phyloP scores from a whole-genome alignment of 2,888 invertebrate genomes.

The Chloromyia formosa region DNA sequence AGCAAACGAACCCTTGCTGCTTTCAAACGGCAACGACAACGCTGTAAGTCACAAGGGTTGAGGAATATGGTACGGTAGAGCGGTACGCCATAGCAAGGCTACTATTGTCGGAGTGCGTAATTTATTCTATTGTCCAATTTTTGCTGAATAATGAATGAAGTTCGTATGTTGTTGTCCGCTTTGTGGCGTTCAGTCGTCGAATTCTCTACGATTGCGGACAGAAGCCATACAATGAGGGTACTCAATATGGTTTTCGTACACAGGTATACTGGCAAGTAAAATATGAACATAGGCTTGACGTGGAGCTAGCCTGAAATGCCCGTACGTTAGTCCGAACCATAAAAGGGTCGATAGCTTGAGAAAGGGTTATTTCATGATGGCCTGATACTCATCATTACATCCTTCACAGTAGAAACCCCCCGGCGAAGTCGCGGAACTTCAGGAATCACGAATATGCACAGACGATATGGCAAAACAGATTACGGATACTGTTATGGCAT shows the following conservation, averaged over 20 bases:
- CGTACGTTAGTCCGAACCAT: slow-evolving; percentile 1
- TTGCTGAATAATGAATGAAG: slow-evolving; percentile 48
- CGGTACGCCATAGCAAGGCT: no score
- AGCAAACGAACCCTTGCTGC: not conserved
- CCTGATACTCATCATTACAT: not conserved
- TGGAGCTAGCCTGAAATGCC: not conserved
- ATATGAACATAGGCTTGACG: not conserved
- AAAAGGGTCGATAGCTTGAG: not conserved
- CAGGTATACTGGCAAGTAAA: no score
- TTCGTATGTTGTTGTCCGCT: slow-evolving; percentile 35
- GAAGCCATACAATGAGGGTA: slow-evolving; percentile 37
- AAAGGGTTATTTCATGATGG: slow-evolving; percentile 3
- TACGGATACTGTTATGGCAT: slow-evolving; percentile 26
- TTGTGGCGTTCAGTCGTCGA: slow-evolving; percentile 24
- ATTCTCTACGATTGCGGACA: slow-evolving; percentile 33
- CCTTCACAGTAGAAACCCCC: not conserved
- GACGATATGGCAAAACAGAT: slow-evolving; percentile 11
- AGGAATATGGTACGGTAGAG: slow-evolving; percentile 1
- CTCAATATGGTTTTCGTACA: slow-evolving; percentile 39
- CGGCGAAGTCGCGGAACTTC: not conserved
- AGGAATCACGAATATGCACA: slow-evolving; percentile 9
- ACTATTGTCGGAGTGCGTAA: slow-evolving; percentile 43
- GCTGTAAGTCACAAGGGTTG: slow-evolving; percentile 9
- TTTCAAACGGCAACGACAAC: slow-evolving; percentile 14
- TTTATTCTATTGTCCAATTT: slow-evolving; percentile 49